Base-by-base conservation (phyloP, 2,888 invertebrate genomes). In the Metacarcinus magister region DNA sequence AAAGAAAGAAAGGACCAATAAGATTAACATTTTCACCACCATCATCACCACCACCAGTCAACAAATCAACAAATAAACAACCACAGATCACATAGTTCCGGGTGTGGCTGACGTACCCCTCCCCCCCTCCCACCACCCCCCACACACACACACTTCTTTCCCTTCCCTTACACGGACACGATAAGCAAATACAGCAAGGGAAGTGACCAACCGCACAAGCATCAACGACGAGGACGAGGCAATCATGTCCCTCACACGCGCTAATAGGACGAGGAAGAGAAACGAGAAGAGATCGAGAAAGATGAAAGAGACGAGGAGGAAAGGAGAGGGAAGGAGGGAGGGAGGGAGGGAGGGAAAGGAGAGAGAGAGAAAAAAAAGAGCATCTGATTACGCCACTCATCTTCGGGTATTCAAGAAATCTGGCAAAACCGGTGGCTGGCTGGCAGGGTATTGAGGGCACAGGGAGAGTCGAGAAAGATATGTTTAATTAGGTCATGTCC, bases 401-500 rank as follows among this genome's bases (percentile, higher is more conserved):
- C 87, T 39, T 13, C 13, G 39, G 32, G 39, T 19, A 87, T 87
- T 39, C 87, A 87, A 87, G 87, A 87, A 87, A 87, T 87, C 87
- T 87, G 39, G 39, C 87, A 87, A 39, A 19, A 87, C 87, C 87
- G 32, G 87, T 87, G 87, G 87, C 87, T 87, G 87, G 39, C 75
- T 82, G 75, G 28, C 87, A 3, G 75, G 75, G 75, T 8, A 75
- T 75, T 75, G 75, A 87, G 87, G 87, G 23, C 87, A 32, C 39
- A 32, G 87, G 87, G 87, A 87, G 39, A 87, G 87, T 39, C 87
- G 87, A 39, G 87, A 87, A 87, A 87, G 87, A 39, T 60, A 23
- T 60, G 60, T 39, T 87, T 87, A 87, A 87, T 87, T 87, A 28
- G 87, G 87, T 87, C 87, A 87, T 87, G 87, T 39, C 87, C 87